phyloP scores from a whole-genome alignment of 2,888 invertebrate genomes.

The Laothoe populi region DNA sequence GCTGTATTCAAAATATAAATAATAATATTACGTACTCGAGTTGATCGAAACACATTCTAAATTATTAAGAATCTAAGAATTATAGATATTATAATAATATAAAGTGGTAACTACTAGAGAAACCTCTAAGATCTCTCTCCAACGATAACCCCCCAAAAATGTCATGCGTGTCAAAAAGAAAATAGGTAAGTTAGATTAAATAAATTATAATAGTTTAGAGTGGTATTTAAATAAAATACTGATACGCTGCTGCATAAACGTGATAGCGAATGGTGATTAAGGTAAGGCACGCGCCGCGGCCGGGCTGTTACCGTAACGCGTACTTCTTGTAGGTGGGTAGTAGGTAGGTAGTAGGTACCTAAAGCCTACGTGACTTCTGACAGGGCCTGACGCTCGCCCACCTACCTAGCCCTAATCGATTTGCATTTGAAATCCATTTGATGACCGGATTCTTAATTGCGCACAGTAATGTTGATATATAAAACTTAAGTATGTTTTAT shows the following conservation, averaged over 20 bases:
- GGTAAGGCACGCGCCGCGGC: conserved; percentile 66
- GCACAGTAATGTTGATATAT: conserved; percentile 38
- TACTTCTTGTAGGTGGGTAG: conserved; percentile 27
- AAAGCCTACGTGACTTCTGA: conserved; percentile 71
- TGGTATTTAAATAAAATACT: not conserved
- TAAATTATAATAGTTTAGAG: too few relatives aligned
- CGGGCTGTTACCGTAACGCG: conserved; percentile 33
- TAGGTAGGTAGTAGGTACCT: conserved; percentile 20
- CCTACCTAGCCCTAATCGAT: conserved; percentile 57
- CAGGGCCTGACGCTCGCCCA: conserved; percentile 52
- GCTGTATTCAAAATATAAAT: too few relatives aligned
- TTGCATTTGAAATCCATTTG: conserved; percentile 53
- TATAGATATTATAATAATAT: too few relatives aligned
- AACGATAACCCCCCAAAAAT: too few relatives aligned
- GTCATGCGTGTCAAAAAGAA: not conserved
- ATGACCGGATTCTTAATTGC: conserved; percentile 63
- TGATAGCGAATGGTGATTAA: conserved; percentile 44
- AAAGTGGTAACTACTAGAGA: too few relatives aligned
- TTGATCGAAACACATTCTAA: too few relatives aligned
- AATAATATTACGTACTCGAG: too few relatives aligned
- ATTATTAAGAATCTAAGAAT: too few relatives aligned
- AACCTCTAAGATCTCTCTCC: too few relatives aligned
- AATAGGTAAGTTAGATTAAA: not conserved
- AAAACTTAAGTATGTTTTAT: conserved; percentile 24
- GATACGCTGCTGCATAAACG: conserved; percentile 52